A percentile compares a stretch with the other conserved stretches of the same genome.
Evolutionary conservation across 2,113 vertebrate species (phyloP).

Genomic region (Tupaia tana): DNA sequence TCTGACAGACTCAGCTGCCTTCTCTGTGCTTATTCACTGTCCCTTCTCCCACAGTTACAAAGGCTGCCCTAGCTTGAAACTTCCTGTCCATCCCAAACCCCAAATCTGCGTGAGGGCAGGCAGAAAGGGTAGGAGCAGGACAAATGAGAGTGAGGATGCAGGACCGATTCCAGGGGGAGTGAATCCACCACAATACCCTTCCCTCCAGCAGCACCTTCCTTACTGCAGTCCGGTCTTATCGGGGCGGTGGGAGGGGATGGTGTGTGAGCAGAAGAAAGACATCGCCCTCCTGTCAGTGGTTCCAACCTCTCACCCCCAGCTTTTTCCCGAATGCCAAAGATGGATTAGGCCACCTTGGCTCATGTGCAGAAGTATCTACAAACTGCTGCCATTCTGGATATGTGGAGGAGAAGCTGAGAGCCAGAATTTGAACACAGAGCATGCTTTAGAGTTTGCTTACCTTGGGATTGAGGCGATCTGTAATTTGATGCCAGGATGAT

Average conservation of each 20-base stretch:
- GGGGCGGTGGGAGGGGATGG: no score
- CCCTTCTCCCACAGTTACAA: background rate
- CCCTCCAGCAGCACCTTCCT: background rate
- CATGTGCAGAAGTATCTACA: background rate
- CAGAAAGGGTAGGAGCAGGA: background rate
- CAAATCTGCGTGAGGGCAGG: background rate
- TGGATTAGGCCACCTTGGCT: background rate
- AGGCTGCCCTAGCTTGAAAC: background rate
- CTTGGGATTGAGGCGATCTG: slow-evolving; percentile 73
- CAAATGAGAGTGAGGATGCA: background rate
- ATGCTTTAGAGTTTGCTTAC: slow-evolving; percentile 71
- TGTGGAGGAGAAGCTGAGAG: background rate
- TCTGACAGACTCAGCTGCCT: background rate
- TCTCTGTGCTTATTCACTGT: background rate
- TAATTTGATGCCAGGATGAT: slow-evolving; percentile 81
- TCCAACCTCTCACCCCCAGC: background rate
- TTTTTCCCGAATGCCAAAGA: background rate
- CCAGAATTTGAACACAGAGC: background rate
- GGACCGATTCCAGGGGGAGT: background rate
- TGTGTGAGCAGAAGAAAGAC: background rate
- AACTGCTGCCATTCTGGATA: background rate
- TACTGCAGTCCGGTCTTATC: background rate
- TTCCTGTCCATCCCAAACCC: accelerated
- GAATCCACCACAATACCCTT: background rate
- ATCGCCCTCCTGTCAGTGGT: background rate